A percentile compares a stretch with the other conserved stretches of the same genome.
These are phyloP conservation scores for Brachionus rotundiformis DNA, from an alignment of 1,140 invertebrate species.

Conservation along the genomic window DNA sequence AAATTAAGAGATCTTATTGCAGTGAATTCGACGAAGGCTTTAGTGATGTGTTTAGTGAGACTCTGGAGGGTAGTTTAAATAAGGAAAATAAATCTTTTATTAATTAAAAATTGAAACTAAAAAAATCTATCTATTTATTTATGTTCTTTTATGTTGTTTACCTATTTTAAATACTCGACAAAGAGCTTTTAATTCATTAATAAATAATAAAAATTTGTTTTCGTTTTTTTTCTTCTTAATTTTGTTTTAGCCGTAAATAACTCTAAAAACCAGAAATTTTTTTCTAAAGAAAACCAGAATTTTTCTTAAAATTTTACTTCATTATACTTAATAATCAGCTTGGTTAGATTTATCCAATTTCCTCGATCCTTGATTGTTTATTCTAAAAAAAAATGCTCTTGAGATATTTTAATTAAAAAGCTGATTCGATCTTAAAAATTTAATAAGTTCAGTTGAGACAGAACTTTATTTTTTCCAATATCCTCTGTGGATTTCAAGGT, in stretches of 20 bases:
- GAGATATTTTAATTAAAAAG: not conserved
- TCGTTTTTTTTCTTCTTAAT: not conserved
- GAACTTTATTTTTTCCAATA: not conserved
- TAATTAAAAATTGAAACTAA: not conserved
- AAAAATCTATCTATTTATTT: not conserved
- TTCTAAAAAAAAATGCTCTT: not conserved
- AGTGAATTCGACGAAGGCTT: slow-evolving; percentile 41
- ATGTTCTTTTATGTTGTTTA: slow-evolving; percentile 19
- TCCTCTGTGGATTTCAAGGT: not conserved
- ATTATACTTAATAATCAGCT: no score
- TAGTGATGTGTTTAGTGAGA: slow-evolving; percentile 1
- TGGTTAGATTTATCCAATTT: not conserved
- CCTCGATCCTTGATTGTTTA: not conserved
- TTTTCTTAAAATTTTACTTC: not conserved
- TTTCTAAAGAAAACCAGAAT: not conserved
- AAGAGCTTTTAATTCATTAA: slow-evolving; percentile 15
- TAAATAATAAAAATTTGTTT: not conserved
- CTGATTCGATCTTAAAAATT: not conserved
- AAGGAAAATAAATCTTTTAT: slow-evolving; percentile 25
- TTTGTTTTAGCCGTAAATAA: not conserved
- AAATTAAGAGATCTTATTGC: slow-evolving; percentile 24
- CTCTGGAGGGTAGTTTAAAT: slow-evolving; percentile 20
- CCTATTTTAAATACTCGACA: not conserved
- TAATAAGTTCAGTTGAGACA: not conserved
- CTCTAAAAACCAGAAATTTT: not conserved